A percentile compares a stretch with the other conserved stretches of the same genome.
phyloP scores from a whole-genome alignment of 2,888 invertebrate species.

The Harpalus rubripes region DNA sequence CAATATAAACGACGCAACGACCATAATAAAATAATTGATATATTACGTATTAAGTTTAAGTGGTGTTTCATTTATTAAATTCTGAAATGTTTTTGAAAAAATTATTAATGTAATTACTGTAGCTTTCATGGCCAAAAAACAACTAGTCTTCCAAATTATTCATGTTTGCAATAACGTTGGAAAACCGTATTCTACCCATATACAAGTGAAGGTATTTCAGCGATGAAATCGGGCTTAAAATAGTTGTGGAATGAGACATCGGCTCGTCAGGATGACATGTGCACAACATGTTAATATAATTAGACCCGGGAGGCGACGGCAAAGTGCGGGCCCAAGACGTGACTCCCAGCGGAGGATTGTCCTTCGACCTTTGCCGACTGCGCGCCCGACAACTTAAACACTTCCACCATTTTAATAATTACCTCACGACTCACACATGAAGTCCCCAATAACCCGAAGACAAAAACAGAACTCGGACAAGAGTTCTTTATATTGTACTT shows the following conservation, averaged over 20 bases:
- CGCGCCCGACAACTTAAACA: slow-evolving; percentile 20
- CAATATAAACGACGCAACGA: too few species aligned
- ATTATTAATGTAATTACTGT: too few species aligned
- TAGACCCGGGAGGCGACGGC: slow-evolving; percentile 31
- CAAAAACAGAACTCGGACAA: not conserved
- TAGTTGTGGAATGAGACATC: slow-evolving; percentile 6
- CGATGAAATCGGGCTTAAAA: slow-evolving; percentile 26
- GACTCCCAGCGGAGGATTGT: slow-evolving; percentile 15
- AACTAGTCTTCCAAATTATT: too few species aligned
- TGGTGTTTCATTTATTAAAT: too few species aligned
- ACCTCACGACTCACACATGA: slow-evolving; percentile 20
- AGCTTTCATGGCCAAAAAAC: too few species aligned
- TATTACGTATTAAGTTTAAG: too few species aligned
- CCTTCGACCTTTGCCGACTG: slow-evolving; percentile 13
- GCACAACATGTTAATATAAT: slow-evolving; percentile 58
- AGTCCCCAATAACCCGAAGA: not conserved
- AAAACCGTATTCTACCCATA: not conserved
- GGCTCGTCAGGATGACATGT: slow-evolving; percentile 4
- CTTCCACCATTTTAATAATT: slow-evolving; percentile 28
- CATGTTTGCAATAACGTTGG: too few species aligned
- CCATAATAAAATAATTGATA: too few species aligned
- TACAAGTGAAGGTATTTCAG: not conserved
- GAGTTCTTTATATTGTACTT: not conserved
- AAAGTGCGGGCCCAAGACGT: slow-evolving; percentile 5
- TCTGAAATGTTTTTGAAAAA: too few species aligned